phyloP scores from a whole-genome alignment of 1,140 invertebrate species.

The Globodera rostochiensis region DNA sequence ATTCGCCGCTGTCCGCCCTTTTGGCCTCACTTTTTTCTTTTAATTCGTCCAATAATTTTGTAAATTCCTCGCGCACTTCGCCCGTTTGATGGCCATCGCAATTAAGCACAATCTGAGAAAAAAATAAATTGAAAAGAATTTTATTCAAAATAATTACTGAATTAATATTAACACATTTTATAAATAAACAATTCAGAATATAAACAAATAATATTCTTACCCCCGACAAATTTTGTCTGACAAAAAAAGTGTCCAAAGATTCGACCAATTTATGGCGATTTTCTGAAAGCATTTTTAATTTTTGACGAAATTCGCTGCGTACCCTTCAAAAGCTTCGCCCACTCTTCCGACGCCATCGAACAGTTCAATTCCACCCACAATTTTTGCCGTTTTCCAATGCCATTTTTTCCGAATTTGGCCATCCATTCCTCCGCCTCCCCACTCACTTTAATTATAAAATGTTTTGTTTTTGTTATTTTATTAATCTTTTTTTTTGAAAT shows the following conservation, averaged over 20 bases:
- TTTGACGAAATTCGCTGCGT: background rate
- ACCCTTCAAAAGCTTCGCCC: background rate
- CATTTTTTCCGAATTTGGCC: background rate
- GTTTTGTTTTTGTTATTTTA: background rate
- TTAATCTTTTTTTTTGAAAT: background rate
- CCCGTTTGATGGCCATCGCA: background rate
- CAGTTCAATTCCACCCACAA: conserved; percentile 1
- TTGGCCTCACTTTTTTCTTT: background rate
- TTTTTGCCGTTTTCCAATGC: background rate
- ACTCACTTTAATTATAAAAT: background rate
- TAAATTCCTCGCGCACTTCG: background rate
- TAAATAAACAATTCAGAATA: too few relatives aligned
- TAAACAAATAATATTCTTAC: background rate
- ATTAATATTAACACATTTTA: background rate
- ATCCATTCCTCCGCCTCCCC: background rate
- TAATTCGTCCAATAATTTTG: background rate
- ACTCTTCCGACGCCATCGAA: background rate
- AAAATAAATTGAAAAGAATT: background rate
- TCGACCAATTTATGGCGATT: background rate
- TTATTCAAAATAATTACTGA: background rate
- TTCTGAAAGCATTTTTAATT: background rate
- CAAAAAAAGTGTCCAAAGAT: conserved; percentile 8
- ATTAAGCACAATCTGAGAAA: conserved; percentile 16
- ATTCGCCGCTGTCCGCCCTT: background rate
- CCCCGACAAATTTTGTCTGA: conserved; percentile 2